phyloP scores from a whole-genome alignment of 2,888 invertebrate genomes.

The Octonoba sinensis region DNA sequence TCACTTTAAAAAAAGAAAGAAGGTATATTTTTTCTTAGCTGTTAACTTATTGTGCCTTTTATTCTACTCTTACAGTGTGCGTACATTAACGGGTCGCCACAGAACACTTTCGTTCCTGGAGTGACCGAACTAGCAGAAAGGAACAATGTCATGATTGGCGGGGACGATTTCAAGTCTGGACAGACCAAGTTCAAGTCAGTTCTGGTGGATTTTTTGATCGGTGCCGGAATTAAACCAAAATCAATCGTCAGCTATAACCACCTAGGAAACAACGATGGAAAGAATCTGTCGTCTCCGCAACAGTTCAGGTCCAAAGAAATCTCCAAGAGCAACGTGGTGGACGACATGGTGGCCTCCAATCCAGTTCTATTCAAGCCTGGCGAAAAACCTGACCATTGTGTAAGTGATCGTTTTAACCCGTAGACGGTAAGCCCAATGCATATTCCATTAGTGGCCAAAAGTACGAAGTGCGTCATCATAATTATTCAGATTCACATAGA shows the following conservation, averaged over 20 bases:
- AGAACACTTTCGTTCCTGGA: conserved; percentile 94
- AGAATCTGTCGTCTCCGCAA: conserved; percentile 89
- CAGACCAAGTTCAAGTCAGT: conserved; percentile 98
- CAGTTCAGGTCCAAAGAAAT: conserved; percentile 94
- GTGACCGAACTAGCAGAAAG: conserved; percentile 83
- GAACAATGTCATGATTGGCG: conserved; percentile 84
- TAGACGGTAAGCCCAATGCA: no score
- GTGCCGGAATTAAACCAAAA: conserved; percentile 93
- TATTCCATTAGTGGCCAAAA: not conserved
- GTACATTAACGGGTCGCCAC: conserved; percentile 97
- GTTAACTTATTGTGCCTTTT: no score
- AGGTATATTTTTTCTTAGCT: no score
- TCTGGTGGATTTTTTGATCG: conserved; percentile 92
- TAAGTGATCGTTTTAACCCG: conserved; percentile 71
- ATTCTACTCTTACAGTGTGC: conserved; percentile 78
- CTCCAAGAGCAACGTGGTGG: conserved; percentile 94
- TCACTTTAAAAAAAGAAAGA: no score
- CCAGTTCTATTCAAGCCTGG: conserved; percentile 82
- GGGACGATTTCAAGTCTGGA: conserved; percentile 98
- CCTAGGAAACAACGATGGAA: conserved; percentile 96
- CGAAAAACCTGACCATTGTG: conserved; percentile 92
- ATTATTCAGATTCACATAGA: no score
- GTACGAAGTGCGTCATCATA: not conserved
- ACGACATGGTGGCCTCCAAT: conserved; percentile 94
- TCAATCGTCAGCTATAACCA: conserved; percentile 98